These are phyloP conservation scores for Lonchura striata DNA, from an alignment of 2,113 vertebrate species.

Conservation along the genomic window DNA sequence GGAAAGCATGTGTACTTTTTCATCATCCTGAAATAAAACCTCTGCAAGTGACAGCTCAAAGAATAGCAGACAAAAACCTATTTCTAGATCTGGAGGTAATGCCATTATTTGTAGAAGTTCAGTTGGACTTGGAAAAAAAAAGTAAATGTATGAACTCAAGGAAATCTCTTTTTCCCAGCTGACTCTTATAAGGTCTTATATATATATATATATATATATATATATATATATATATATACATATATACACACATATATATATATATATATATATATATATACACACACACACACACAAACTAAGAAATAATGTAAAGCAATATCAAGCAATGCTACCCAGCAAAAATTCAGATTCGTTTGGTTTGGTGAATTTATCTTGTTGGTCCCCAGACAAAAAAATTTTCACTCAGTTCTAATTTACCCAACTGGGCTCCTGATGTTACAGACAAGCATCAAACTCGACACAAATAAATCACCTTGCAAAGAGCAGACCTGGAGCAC, in stretches of 20 bases:
- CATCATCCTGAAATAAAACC: background rate
- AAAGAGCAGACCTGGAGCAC: background rate
- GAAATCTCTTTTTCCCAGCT: background rate
- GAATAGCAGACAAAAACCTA: background rate
- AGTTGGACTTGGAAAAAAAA: background rate
- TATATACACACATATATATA: background rate
- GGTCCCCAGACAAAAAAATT: conserved; percentile 13
- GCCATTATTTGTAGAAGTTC: background rate
- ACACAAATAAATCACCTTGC: conserved; percentile 18
- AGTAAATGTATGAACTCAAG: background rate
- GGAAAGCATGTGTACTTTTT: background rate
- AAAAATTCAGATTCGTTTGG: background rate
- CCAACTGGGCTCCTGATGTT: background rate
- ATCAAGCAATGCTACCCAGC: rapidly evolving
- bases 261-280: background rate
- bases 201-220: background rate
- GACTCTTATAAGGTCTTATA: background rate
- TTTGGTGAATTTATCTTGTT: background rate
- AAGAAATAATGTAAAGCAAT: background rate
- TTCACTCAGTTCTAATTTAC: background rate
- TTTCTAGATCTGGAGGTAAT: background rate
- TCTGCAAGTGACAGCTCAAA: background rate
- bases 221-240: background rate
- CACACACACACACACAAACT: background rate
- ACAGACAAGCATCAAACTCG: background rate